Base-by-base conservation (phyloP, 2,113 vertebrate genomes). In the Prinia subflava region DNA sequence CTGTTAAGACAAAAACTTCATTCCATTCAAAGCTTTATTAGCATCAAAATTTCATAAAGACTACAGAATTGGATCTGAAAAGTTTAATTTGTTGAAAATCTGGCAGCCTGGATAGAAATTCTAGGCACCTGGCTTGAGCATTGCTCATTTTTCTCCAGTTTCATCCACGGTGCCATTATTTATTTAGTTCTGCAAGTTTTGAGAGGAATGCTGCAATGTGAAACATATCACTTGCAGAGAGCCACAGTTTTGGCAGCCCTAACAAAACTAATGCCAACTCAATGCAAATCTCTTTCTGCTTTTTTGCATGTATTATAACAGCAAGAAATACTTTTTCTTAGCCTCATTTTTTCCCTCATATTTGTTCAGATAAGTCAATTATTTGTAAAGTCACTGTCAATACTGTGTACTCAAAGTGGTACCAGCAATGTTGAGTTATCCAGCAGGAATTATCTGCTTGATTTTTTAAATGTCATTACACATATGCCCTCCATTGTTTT, bases 101-200 rank as follows among this genome's bases (percentile, higher is more conserved):
- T 92, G 79, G 85, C 94, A 93, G 83, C 41, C 76, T 76, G 52
- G 41, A 49, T 46, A 95, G 89, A 93, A 92, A 84, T 82, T 93
- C 71, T 63, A 69, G 76, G 92, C 95, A 96, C 73, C 92, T 94
- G 95, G 80, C 53, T 83, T 65, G 28, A 90, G 27, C 55, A 75
- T 18, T 77, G 76, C 86, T 95, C 73, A 46, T 41, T 93, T 96
- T 94, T 89, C 88, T 93, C 90, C 62, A 71, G 73, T 94, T 96
- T 94, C 93, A 90, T 83, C 79, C 73, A 93, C 0, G 6, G 64
- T 92, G 73, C 83, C 69, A 33, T 92, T 93, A 96, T 95, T 96
- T 96, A 94, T 96, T 96, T 95, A 93, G 95, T 96, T 95, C 94
- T 90, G 83, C 86, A 83, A 90, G 77, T 94, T 96, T 92, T 81